Evolutionary conservation across 2,797 vertebrate species (phyloP).

Genomic region (Intellagama lesueurii): DNA sequence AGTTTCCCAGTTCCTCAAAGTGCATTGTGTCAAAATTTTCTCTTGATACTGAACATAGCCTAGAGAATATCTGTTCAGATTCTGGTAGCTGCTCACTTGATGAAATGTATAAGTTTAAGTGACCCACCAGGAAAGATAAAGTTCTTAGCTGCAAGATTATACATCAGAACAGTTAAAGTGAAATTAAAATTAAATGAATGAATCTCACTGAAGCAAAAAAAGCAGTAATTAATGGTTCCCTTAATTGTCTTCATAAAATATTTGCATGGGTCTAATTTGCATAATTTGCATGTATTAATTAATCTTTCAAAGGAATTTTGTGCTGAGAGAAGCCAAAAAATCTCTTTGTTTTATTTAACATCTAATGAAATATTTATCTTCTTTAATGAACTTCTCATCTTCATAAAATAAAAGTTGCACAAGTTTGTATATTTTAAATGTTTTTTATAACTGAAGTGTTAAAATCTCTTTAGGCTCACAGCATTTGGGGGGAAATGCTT

Average conservation of each 20-base stretch:
- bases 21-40: conserved; percentile 90
- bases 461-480: conserved; percentile 79
- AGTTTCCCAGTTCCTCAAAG: conserved; percentile 90
- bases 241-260: conserved; percentile 99
- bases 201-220: conserved; percentile 99
- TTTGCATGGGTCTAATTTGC: conserved; percentile 99
- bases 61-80: conserved; percentile 86
- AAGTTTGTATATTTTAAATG: conserved; percentile 97
- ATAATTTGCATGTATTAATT: conserved; percentile 99
- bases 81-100: conserved; percentile 87
- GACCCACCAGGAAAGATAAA: conserved; percentile 97
- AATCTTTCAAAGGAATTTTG: conserved; percentile 99
- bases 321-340: conserved; percentile 99
- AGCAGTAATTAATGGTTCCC: conserved; percentile 99
- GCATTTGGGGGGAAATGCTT: conserved; percentile 75
- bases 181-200: conserved; percentile 99
- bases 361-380: conserved; percentile 99
- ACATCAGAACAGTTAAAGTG: conserved; percentile 99
- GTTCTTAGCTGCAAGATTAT: conserved; percentile 99
- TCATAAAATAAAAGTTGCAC: conserved; percentile 98
- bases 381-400: conserved; percentile 99
- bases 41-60: conserved; percentile 85
- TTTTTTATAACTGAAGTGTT: conserved; percentile 86
- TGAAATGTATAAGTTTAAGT: conserved; percentile 95
- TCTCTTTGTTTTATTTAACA: conserved; percentile 99